A percentile compares a stretch with the other conserved stretches of the same genome.
Conservation (phyloP, 1,140 invertebrate species). For the Chelonus insularis region DNA sequence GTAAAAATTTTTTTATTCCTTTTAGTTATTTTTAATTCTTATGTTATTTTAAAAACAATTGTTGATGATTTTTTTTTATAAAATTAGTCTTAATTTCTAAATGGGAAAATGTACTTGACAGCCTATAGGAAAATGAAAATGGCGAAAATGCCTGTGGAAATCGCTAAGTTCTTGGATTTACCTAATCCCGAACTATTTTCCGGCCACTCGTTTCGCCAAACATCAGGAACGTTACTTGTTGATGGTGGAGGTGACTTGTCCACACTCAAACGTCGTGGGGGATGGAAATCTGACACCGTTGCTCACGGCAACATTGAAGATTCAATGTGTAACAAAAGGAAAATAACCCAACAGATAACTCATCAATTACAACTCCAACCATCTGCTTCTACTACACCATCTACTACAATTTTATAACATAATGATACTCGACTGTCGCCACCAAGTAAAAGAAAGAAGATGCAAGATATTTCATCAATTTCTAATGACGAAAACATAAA, state of each 20-base stretch:
- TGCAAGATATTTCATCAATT: too few relatives aligned
- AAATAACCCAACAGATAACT: too few relatives aligned
- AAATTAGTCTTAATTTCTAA: constrained; percentile 24
- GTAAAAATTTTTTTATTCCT: too few relatives aligned
- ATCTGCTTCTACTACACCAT: too few relatives aligned
- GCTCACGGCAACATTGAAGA: constrained; percentile 13
- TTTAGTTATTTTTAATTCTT: too few relatives aligned
- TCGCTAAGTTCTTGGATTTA: constrained; percentile 28
- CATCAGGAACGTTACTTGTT: constrained; percentile 27
- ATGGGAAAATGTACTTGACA: constrained; percentile 25
- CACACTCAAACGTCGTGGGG: background rate
- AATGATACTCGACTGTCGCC: too few relatives aligned
- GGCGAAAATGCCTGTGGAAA: background rate
- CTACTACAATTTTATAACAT: too few relatives aligned
- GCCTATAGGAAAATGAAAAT: constrained; percentile 31
- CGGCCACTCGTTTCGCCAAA: constrained; percentile 28
- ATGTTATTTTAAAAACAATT: too few relatives aligned
- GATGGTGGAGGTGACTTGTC: constrained; percentile 18
- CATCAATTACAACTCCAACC: too few relatives aligned
- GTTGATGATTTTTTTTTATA: too few relatives aligned
- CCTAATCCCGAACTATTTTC: constrained; percentile 27
- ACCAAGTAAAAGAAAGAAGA: too few relatives aligned
- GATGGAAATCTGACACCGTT: constrained; percentile 10
- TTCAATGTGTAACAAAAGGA: background rate
- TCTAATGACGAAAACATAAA: too few relatives aligned